Base-by-base conservation (phyloP, 2,113 vertebrate species). In the Toxotes jaculatrix region DNA sequence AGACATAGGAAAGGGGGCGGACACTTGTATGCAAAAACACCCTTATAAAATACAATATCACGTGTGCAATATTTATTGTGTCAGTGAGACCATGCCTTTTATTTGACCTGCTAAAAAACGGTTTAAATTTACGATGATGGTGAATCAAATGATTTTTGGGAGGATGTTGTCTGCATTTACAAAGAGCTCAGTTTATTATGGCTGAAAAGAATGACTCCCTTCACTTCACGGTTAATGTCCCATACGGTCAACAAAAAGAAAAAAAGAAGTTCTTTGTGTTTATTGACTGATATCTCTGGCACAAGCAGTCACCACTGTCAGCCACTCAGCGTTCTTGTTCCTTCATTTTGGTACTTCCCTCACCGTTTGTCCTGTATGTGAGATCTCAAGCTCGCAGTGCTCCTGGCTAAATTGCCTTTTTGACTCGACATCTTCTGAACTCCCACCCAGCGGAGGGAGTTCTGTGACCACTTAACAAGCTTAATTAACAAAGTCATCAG, bases 21-120 rank as follows among this genome's bases (percentile, higher is more conserved):
- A 74, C 62, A 67, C 78, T 62, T 74, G 79, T 89, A 89, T 93
- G 89, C 86, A 90, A 84, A 86, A 83, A 70, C 57, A 84, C 68
- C 43, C 66, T 36, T 59, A 65, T 70, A 36, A 70, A 86, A 76
- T 77, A 67, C 31, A 82, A n/a, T 80, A 80, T 93, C 94, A 86
- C 80, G 76, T 88, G 91, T 96, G 95, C 93, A 95, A 93, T 94
- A 95, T 93, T 75, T 95, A 92, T 95, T 94, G 94, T 94, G 93
- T 88, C 89, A 80, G 93, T 95, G 91, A 96, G 92, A 94, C 94
- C 93, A 94, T 89, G 84, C 86, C 93, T 96, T 94, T 95, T 82
- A 49, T 88, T 89, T 79, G 75, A 88, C 81, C 85, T 55, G 47
- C 47, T 79, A 49, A 43, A 45, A 74, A 77, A 64, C 31, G 1